Conservation (phyloP, 2,888 invertebrate genomes). For the Esperia sulphurella region DNA sequence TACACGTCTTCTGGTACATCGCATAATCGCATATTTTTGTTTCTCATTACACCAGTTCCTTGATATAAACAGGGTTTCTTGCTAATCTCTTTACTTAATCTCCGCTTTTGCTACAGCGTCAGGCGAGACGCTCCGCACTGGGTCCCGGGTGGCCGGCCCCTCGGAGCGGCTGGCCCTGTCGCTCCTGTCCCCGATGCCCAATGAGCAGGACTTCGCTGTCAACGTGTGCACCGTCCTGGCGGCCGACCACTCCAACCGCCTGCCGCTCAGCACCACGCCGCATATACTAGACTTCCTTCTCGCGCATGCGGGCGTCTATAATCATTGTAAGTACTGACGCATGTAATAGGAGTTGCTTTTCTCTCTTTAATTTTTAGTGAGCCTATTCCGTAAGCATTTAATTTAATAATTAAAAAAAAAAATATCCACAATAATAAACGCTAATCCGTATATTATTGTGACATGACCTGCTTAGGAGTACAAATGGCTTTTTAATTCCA, state of each 20-base stretch:
- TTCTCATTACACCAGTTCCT: no score
- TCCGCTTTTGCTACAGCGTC: conserved; percentile 40
- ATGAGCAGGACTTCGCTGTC: conserved; percentile 98
- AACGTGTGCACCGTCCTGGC: conserved; percentile 97
- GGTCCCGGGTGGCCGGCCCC: conserved; percentile 54
- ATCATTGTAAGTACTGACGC: conserved; percentile 83
- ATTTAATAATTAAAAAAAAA: no score
- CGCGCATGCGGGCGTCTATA: conserved; percentile 96
- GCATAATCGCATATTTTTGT: no score
- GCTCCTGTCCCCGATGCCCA: conserved; percentile 96
- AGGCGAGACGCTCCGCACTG: conserved; percentile 54
- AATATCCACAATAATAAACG: no score
- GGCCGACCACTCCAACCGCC: conserved; percentile 93
- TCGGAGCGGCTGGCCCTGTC: conserved; percentile 93
- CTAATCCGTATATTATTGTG: no score
- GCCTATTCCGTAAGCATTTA: no score
- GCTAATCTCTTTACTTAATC: no score
- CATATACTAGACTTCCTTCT: conserved; percentile 92
- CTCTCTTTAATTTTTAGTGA: neutral
- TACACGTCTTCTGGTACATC: no score
- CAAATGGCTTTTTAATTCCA: no score
- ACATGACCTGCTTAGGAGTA: no score
- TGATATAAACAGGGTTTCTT: no score
- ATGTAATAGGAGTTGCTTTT: neutral
- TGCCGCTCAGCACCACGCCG: conserved; percentile 92